Conservation (phyloP, 2,113 vertebrate species). For the Cromileptes altivelis region DNA sequence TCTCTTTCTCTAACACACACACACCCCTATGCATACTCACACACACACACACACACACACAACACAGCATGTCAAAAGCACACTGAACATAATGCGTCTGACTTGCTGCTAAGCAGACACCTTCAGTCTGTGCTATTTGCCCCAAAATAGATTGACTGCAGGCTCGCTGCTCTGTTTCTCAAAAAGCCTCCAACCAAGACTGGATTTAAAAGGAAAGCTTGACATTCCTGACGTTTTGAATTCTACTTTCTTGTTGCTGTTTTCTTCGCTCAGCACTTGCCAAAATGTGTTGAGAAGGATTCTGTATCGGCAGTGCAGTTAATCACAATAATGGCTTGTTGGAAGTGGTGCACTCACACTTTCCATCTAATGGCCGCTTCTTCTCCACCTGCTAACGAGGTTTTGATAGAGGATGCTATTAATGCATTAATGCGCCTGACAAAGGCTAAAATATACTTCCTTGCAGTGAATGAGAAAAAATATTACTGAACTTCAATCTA, state of each 20-base stretch:
- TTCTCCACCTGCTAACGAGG: slow-evolving; percentile 37
- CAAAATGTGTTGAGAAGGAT: slow-evolving; percentile 13
- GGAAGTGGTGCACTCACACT: not conserved
- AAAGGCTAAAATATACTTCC: slow-evolving; percentile 4
- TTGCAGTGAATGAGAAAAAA: not conserved
- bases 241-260: slow-evolving; percentile 36
- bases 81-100: slow-evolving; percentile 48
- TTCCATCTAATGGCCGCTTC: slow-evolving; percentile 15
- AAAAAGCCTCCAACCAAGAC: slow-evolving; percentile 37
- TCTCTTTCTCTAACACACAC: slow-evolving; percentile 1
- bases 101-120: slow-evolving; percentile 53
- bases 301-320: slow-evolving; percentile 30
- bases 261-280: slow-evolving; percentile 17
- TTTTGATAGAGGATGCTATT: slow-evolving; percentile 51
- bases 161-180: slow-evolving; percentile 27
- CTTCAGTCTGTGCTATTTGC: slow-evolving; percentile 56
- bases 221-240: slow-evolving; percentile 34
- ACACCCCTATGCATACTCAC: not conserved
- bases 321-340: slow-evolving; percentile 48
- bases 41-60: not conserved
- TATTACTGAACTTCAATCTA: not conserved
- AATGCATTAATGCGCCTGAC: slow-evolving; percentile 22
- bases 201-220: slow-evolving; percentile 50
- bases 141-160: slow-evolving; percentile 60
- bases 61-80: slow-evolving; percentile 36